Evolutionary conservation across 2,888 invertebrate genomes (phyloP), one percentile per base, ranked within the genome.

Genomic region (Amphipoea oculea): DNA sequence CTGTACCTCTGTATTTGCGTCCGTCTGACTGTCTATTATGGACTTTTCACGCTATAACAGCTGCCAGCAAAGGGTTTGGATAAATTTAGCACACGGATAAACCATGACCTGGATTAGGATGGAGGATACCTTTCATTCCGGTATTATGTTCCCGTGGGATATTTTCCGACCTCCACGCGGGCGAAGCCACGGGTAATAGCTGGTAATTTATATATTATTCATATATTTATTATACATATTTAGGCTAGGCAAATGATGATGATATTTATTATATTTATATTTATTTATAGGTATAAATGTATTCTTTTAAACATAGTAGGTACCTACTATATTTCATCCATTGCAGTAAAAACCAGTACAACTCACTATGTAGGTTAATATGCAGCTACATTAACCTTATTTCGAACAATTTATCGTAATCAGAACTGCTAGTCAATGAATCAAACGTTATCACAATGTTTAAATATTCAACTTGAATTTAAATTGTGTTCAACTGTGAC

Each of bases 331-430:
- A 42, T 9, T 51, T 67, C 60, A 70, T 78, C 54, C n/a, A 63
- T 40, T 80, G 65, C 63, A 68, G n/a, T 72, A 11, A 4, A 71
- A 80, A 66, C 60, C 62, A 68, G 29, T 79, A 70, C n/a, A 60
- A 40, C 17, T 69, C 6, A 70, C 14, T 48, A 81, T 76, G 70
- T 88, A 88, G 81, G 79, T 83, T 84, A 84, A 79, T 67, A 82
- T 77, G 73, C 74, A 74, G 4, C 11, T 29, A 65, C 75, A 81
- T 87, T 89, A 87, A 88, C 87, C 84, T 86, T 82, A 81, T 79
- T 84, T 71, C 12, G 42, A 40, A 36, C 72, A 63, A 29, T 78
- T 81, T 82, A 82, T 79, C 69, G 63, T 71, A 76, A 79, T 83
- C 68, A 68, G 57, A 79, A 81, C 45, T 54, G 11, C 51, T 57